Base-by-base conservation (phyloP, 2,888 invertebrate species). In the Amblyjoppa fuscipennis region DNA sequence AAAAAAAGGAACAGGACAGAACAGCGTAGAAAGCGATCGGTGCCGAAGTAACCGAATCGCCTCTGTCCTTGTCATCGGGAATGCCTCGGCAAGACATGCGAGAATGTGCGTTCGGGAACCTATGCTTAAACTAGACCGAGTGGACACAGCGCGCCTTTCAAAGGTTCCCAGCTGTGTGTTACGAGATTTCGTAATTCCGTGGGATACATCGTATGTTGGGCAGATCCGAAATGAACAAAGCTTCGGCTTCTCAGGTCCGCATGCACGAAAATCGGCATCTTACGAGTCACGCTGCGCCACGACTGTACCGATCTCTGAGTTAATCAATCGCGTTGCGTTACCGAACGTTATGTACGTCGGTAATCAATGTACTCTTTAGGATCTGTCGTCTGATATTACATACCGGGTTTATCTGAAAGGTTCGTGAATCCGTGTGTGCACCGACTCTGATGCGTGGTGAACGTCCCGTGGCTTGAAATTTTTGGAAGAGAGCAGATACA, bases 11-110 rank as follows among this genome's bases (percentile, higher is more conserved):
- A 59, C 25, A 56, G 51, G 56, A 61, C 69, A 7, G 53, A 56
- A 45, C 20, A n/a, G 68, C 61, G 38, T 85, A 73, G 85, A 77
- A 85, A 83, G 83, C 59, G 51, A n/a, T 59, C 71, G 66, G 64
- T 20, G 49, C 28, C 20, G 7, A 45, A 64, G 68, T 68, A 66
- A 73, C 66, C 41, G 79, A 68, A 83, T 85, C 38, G 61, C 25
- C 51, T 73, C 45, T 45, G 83, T 85, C 85, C 85, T 83, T 83
- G 76, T 85, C 68, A 68, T 80, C 31, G 53, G 74, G 56, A 71
- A 80, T 77, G 71, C 59, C 16, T 74, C 28, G 73, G 25, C 28
- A 45, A 51, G 2, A 66, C 61, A 25, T 28, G 41, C 80, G 71
- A 71, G 76, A 85, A 82, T 66, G 81, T 70, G 25, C n/a, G 51